Evolutionary conservation across 2,888 invertebrate species (phyloP).

Genomic region (Caenorhabditis sp.): DNA sequence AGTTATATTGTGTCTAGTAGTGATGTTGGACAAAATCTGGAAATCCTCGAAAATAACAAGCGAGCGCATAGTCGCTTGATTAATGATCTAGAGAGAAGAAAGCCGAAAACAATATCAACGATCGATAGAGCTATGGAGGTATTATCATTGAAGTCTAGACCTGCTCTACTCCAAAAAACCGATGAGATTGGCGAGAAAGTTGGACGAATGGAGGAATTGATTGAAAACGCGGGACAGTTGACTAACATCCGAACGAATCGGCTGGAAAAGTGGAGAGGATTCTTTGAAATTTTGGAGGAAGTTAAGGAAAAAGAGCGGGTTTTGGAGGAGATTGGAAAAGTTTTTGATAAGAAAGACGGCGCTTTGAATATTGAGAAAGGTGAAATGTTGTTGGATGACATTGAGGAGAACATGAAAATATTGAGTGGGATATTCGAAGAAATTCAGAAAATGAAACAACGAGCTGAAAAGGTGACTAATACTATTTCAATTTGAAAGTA

Average conservation of each 20-base stretch:
- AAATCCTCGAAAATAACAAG: constrained; percentile 9
- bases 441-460: constrained; percentile 6
- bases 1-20: constrained; percentile 22
- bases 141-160: constrained; percentile 12
- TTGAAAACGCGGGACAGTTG: constrained; percentile 23
- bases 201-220: constrained; percentile 16
- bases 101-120: constrained; percentile 16
- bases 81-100: constrained; percentile 18
- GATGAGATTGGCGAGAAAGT: constrained; percentile 29
- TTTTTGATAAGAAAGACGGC: not conserved
- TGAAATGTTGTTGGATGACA: constrained; percentile 19
- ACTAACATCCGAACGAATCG: constrained; percentile 20
- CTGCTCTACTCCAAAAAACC: constrained; percentile 20
- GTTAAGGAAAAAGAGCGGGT: constrained; percentile 26
- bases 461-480: constrained; percentile 6
- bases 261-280: constrained; percentile 21
- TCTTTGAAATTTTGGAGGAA: constrained; percentile 16
- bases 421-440: constrained; percentile 13
- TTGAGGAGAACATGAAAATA: constrained; percentile 16
- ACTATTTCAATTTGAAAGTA: no score
- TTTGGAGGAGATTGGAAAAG: constrained; percentile 11
- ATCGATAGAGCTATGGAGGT: constrained; percentile 21
- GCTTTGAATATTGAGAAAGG: not conserved
- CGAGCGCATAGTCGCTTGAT: constrained; percentile 24
- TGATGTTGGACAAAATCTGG: constrained; percentile 20